Percentiles rank a stretch among this genome's conserved stretches.
These are phyloP conservation scores for Temnothorax ravouxi DNA, from an alignment of 2,888 invertebrate species.

Conservation along the genomic window DNA sequence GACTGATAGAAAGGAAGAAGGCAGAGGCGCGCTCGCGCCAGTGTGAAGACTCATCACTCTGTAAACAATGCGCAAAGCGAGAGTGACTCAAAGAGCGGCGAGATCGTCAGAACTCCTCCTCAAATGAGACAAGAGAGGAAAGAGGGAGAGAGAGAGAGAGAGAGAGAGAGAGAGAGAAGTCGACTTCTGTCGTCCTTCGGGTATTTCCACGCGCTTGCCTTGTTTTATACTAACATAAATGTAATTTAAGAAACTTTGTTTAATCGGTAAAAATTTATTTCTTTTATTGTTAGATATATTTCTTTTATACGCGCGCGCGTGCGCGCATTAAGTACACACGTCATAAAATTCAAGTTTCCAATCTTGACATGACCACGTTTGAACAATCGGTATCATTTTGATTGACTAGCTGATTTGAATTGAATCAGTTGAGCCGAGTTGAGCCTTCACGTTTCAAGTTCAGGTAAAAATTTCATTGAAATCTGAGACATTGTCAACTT, in stretches of 20 bases:
- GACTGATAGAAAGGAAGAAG: conserved; percentile 75
- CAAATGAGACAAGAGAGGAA: conserved; percentile 57
- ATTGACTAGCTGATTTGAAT: background rate
- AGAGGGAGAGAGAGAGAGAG: conserved; percentile 42
- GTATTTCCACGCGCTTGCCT: conserved; percentile 57
- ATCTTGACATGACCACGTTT: background rate
- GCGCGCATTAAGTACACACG: background rate
- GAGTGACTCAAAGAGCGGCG: conserved; percentile 83
- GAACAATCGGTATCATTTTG: background rate
- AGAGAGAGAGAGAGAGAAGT: conserved; percentile 50
- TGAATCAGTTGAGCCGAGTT: background rate
- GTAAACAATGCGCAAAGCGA: conserved; percentile 85
- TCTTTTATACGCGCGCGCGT: background rate
- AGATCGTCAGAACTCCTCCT: conserved; percentile 76
- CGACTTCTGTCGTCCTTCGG: conserved; percentile 70
- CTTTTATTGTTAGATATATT: background rate
- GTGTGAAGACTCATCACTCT: conserved; percentile 86
- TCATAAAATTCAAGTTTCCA: background rate
- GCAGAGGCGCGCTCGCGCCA: conserved; percentile 77
- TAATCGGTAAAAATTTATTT: background rate
- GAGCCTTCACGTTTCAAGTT: background rate
- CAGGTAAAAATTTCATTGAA: background rate
- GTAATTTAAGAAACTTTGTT: conserved; percentile 32
- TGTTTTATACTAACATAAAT: conserved; percentile 25
- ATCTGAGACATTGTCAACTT: background rate